Conservation (phyloP, 2,797 vertebrate species). For the Chaetodon trifasciatus region DNA sequence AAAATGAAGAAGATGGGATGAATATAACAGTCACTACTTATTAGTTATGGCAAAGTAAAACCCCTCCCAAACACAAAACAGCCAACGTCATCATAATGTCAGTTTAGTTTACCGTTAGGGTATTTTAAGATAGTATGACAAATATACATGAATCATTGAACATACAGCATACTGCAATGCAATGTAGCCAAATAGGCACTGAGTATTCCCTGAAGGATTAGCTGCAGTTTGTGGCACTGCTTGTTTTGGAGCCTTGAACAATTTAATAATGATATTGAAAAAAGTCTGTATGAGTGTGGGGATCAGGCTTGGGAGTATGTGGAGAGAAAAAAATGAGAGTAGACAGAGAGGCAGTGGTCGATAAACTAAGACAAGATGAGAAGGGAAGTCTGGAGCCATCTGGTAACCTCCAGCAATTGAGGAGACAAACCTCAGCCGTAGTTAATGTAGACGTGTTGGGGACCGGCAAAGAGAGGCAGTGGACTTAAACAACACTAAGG, state of each 20-base stretch:
- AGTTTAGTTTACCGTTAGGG: neutral
- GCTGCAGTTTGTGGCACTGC: conserved; percentile 26
- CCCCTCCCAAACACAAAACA: neutral
- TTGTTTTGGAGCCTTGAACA: conserved; percentile 46
- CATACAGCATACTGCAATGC: neutral
- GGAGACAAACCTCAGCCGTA: conserved; percentile 70
- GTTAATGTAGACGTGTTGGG: conserved; percentile 77
- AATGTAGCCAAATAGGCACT: neutral
- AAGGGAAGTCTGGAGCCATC: conserved; percentile 69
- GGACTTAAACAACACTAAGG: conserved; percentile 67
- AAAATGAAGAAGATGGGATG: neutral
- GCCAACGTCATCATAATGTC: neutral
- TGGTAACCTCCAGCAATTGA: conserved; percentile 64
- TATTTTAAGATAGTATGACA: neutral
- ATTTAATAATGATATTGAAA: conserved; percentile 48
- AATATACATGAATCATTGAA: neutral
- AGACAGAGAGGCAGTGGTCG: conserved; percentile 60
- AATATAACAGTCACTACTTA: neutral
- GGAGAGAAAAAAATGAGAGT: conserved; percentile 50
- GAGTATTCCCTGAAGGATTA: conserved; percentile 31
- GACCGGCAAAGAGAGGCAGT: conserved; percentile 63
- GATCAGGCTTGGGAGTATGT: conserved; percentile 49
- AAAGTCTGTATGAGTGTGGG: conserved; percentile 32
- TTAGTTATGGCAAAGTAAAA: neutral
- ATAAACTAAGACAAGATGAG: conserved; percentile 74